Evolutionary conservation across 2,797 vertebrate genomes (phyloP).

Genomic region (Falco cherrug): DNA sequence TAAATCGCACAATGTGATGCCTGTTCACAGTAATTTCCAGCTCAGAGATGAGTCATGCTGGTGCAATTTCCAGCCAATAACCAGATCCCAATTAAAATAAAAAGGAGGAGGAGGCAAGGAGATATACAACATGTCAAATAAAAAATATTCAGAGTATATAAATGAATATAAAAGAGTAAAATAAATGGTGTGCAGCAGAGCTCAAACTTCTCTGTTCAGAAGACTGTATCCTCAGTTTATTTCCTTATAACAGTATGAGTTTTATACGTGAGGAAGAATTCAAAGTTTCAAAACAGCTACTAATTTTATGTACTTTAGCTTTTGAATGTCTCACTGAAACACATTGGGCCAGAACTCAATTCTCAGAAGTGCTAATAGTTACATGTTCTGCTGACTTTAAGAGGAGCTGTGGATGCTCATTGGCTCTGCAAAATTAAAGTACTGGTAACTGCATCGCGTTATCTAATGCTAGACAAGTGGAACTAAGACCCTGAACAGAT

Average conservation of each 20-base stretch:
- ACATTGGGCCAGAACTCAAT: not conserved
- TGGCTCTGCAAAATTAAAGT: not conserved
- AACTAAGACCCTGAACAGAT: not conserved
- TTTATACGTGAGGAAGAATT: not conserved
- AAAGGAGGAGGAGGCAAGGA: not conserved
- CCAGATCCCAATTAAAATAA: not conserved
- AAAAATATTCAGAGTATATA: not conserved
- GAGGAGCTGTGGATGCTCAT: not conserved
- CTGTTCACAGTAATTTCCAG: conserved; percentile 29
- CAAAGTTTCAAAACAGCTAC: not conserved
- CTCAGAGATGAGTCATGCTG: not conserved
- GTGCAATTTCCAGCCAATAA: conserved; percentile 35
- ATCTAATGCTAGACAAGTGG: not conserved
- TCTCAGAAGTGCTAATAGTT: not conserved
- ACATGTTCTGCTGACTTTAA: not conserved
- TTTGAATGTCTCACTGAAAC: not conserved
- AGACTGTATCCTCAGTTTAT: not conserved
- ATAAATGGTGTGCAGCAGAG: conserved; percentile 7
- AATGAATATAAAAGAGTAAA: not conserved
- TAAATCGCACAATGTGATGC: not conserved
- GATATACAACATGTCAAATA: not conserved
- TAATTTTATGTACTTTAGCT: not conserved
- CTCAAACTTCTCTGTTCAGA: not conserved
- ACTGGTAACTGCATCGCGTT: not conserved
- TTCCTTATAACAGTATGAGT: not conserved